Evolutionary conservation across 2,797 vertebrate species (phyloP).

Genomic region (Lacerta viridis): DNA sequence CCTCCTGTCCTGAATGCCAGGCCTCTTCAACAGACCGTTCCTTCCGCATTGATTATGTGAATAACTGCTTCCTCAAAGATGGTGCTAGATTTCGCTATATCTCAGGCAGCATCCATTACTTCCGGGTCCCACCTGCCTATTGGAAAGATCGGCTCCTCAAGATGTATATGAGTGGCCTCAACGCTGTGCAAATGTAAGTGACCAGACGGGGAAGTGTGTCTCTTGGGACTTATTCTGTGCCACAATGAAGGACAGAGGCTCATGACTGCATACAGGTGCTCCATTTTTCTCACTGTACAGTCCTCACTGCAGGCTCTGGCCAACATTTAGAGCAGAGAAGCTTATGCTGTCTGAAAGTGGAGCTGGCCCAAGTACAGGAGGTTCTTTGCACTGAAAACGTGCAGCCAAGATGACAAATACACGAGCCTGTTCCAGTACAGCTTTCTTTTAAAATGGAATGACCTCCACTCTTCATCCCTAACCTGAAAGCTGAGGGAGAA

Average conservation of each 20-base stretch:
- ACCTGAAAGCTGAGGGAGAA: background rate
- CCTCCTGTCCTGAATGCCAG: background rate
- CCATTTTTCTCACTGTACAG: background rate
- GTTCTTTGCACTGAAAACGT: background rate
- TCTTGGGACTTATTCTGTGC: background rate
- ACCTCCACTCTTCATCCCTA: background rate
- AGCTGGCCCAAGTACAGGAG: background rate
- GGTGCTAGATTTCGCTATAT: conserved; percentile 91
- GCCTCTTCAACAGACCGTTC: conserved; percentile 72
- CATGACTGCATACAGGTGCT: background rate
- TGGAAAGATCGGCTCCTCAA: conserved; percentile 94
- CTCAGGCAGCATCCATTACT: conserved; percentile 96
- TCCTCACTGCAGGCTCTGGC: background rate
- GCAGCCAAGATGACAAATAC: too few species aligned
- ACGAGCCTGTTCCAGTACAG: background rate
- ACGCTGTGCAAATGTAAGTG: conserved; percentile 90
- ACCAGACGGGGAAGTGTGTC: accelerated
- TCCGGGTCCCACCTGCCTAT: conserved; percentile 88
- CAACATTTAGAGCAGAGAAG: background rate
- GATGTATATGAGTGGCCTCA: conserved; percentile 96
- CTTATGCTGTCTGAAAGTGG: background rate
- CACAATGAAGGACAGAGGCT: background rate
- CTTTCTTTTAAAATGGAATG: conserved; percentile 6
- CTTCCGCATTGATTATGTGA: conserved; percentile 89
- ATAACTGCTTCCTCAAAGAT: conserved; percentile 90